Evolutionary conservation across 2,888 invertebrate species (phyloP), one percentile per base, ranked within the genome.

Genomic region (Leptarthrus brevirostris): DNA sequence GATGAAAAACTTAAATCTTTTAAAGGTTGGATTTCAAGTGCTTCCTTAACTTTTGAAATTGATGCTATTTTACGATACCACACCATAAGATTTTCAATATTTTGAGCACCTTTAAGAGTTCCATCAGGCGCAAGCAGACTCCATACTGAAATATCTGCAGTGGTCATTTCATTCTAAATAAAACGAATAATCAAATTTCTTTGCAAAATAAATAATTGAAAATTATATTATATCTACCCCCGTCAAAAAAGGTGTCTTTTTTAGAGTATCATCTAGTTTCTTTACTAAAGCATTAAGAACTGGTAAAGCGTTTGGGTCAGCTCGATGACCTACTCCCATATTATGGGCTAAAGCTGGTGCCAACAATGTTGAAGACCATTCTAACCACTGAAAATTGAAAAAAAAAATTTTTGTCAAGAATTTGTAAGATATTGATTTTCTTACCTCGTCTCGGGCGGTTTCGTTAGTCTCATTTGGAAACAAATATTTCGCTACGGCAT

Each of bases 71-170:
- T 86, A 1, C 87, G 83, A 30, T 90, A 86, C 94, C 94, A 94
- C 12, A 85, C 83, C 0, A 82, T 79, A 5, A 94, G 79, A 77
- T 88, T 86, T 0, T 82, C 81, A 74, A 87, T 87, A 30, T 88
- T 86, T 0, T 85, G 83, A 20, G 90, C 82, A 76, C 90, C 90
- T 76, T 88, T 87, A 8, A 90, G 82, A 49, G 89, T 88, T n/a
- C 86, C 86, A 77, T 89, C 89, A 0, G 92, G 92, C 80, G 91
- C 93, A 3, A 94, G 79, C 0, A 91, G 89, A 49, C 90, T 88
- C 92, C 93, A 94, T 75, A 94, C 86, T 2, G 90, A 87, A 71
- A 92, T 85, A 83, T 95, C 94, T 0, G 90, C 92, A 2, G 90
- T 86, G 18, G 90, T 88, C 24, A 92, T 74, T 77, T 87, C 87